A percentile compares a stretch with the other conserved stretches of the same genome.
Evolutionary conservation across 2,888 invertebrate species (phyloP).

Genomic region (Morpho achilles): DNA sequence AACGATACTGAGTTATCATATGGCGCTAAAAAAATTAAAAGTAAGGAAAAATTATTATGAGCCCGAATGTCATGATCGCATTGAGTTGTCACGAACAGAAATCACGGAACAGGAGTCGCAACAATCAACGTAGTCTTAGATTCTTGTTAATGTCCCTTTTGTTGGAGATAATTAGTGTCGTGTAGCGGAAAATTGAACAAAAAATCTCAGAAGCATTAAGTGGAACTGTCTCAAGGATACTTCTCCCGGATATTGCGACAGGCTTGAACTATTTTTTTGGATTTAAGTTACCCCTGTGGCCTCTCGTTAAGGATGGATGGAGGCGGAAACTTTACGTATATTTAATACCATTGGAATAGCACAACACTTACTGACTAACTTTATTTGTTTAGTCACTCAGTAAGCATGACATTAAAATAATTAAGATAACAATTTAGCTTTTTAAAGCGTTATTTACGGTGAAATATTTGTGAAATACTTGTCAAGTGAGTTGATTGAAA

Average conservation of each 20-base stretch:
- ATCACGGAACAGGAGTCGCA: neutral
- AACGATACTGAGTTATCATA: too few species aligned
- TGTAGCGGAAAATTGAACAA: slow-evolving; percentile 35
- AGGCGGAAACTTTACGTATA: slow-evolving; percentile 33
- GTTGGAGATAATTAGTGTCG: slow-evolving; percentile 31
- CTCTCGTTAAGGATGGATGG: slow-evolving; percentile 28
- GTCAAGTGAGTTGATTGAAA: too few species aligned
- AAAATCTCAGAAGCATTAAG: slow-evolving; percentile 34
- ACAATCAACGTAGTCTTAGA: neutral
- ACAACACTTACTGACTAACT: too few species aligned
- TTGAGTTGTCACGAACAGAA: too few species aligned
- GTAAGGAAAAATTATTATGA: too few species aligned
- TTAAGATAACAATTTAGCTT: too few species aligned
- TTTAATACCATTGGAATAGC: neutral
- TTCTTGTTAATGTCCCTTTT: neutral
- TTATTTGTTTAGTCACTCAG: too few species aligned
- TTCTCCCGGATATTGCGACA: slow-evolving; percentile 40
- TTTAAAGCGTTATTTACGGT: too few species aligned
- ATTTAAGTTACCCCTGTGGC: slow-evolving; percentile 45
- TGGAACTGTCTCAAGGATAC: slow-evolving; percentile 34
- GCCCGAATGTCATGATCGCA: too few species aligned
- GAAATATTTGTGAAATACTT: too few species aligned
- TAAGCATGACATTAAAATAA: too few species aligned
- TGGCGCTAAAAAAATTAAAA: too few species aligned
- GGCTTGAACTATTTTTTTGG: slow-evolving; percentile 32